Evolutionary conservation across 2,888 invertebrate species (phyloP), one percentile per base, ranked within the genome.

Genomic region (Cantharis flavilabris): DNA sequence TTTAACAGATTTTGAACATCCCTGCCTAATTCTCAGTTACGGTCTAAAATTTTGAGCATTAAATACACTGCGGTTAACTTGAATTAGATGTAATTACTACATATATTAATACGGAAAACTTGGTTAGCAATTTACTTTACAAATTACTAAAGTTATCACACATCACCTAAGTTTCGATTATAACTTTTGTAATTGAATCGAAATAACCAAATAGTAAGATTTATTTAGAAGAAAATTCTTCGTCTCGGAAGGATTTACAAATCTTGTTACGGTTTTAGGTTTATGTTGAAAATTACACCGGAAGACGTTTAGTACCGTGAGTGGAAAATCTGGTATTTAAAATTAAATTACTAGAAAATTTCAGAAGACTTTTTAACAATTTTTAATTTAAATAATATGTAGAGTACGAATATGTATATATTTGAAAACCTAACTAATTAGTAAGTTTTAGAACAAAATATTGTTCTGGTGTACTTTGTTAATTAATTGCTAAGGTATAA

Each of bases 1-100:
- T 70, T 77, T 65, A 72, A 77, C 70, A 72, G 74, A 77, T 77
- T 77, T 77, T 64, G 71, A 75, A 49, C 70, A 62, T 65, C 28
- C 14, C 69, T 69, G 69, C 72, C 72, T 74, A 49, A 49, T 49
- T 49, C 49, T 49, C 49, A 7, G 49, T 49, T 49, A 49, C 49
- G 49, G 49, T 49, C 49, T 49, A 49, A 49, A 49, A 49, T 49
- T 49, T 49, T 49, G 49, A n/a, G 49, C 49, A n/a, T 49, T 49
- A 49, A 49, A 49, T 49, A 49, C 49, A 49, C 49, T n/a, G 49
- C 9, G 49, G 49, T 49, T 49, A 49, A 49, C n/a, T 49, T n/a
- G 49, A 49, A 49, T 49, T 49, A 49, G 49, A 49, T 49, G 49
- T 49, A 49, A 49, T 49, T 49, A 49, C 49, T 49, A 49, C n/a